Percentiles rank a stretch among this genome's conserved stretches.
Conservation (phyloP, 2,113 vertebrate genomes). For the Ia io region DNA sequence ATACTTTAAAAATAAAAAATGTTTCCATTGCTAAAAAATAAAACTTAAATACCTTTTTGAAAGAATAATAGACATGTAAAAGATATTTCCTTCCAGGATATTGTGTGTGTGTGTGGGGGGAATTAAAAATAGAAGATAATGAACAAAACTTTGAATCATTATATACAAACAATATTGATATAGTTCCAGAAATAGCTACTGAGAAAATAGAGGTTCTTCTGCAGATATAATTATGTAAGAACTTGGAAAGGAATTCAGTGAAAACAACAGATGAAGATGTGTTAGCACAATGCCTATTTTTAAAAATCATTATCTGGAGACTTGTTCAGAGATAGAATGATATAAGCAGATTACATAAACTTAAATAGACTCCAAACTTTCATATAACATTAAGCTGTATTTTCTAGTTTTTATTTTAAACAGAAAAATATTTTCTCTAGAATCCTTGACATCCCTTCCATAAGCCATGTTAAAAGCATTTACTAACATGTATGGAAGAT, state of each 20-base stretch:
- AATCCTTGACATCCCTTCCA: neutral
- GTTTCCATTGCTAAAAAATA: neutral
- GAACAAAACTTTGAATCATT: constrained; percentile 34
- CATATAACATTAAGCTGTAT: neutral
- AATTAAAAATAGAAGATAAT: constrained; percentile 23
- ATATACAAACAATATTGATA: constrained; percentile 32
- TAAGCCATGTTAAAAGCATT: neutral
- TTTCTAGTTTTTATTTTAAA: constrained; percentile 6
- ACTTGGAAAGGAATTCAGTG: neutral
- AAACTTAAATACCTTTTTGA: neutral
- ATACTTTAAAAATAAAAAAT: neutral
- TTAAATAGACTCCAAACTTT: constrained; percentile 30
- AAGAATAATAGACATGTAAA: neutral
- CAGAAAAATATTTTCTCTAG: constrained; percentile 41
- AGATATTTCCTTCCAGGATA: constrained; percentile 5
- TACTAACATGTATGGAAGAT: neutral
- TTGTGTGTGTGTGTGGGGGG: neutral
- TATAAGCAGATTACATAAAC: constrained; percentile 42
- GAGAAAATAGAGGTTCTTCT: constrained; percentile 35
- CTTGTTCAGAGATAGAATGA: constrained; percentile 42
- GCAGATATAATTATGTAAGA: constrained; percentile 14
- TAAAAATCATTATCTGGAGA: constrained; percentile 29
- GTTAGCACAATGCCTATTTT: constrained; percentile 25
- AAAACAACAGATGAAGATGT: constrained; percentile 45
- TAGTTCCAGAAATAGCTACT: constrained; percentile 20